Evolutionary conservation across 2,113 vertebrate genomes (phyloP).

Genomic region (Morone chrysops): DNA sequence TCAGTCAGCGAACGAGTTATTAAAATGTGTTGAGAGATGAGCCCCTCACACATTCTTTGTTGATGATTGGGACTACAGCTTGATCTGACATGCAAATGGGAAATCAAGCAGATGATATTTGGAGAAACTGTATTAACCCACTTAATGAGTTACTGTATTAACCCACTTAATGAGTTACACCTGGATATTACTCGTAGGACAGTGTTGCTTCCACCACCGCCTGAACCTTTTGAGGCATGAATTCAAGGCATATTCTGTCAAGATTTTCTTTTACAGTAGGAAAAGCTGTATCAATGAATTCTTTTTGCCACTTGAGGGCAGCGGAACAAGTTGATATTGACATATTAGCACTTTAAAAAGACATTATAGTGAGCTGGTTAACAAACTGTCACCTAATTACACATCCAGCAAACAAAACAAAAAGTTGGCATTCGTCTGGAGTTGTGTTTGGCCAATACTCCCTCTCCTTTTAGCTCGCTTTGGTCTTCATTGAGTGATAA

Average conservation of each 20-base stretch:
- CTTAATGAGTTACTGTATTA: no score
- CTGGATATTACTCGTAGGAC: background rate
- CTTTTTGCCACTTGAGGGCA: background rate
- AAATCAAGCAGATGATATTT: background rate
- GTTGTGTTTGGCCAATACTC: background rate
- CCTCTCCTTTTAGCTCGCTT: background rate
- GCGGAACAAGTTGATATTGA: slow-evolving; percentile 3
- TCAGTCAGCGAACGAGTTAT: background rate
- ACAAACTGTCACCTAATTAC: background rate
- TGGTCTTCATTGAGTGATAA: background rate
- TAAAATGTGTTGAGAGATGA: slow-evolving; percentile 47
- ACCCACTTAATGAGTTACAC: background rate
- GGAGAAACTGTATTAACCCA: no score
- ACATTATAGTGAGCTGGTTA: background rate
- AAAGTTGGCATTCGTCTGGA: background rate
- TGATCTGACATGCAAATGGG: slow-evolving; percentile 30
- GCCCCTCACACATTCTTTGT: slow-evolving; percentile 17
- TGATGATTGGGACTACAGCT: slow-evolving; percentile 6
- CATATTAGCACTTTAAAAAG: background rate
- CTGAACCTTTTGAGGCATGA: background rate
- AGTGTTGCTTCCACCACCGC: background rate
- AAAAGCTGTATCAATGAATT: background rate
- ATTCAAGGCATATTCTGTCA: background rate
- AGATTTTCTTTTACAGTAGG: background rate
- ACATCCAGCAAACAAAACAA: background rate